phyloP scores from a whole-genome alignment of 1,140 invertebrate species.

The Hylaeus anthracinus region DNA sequence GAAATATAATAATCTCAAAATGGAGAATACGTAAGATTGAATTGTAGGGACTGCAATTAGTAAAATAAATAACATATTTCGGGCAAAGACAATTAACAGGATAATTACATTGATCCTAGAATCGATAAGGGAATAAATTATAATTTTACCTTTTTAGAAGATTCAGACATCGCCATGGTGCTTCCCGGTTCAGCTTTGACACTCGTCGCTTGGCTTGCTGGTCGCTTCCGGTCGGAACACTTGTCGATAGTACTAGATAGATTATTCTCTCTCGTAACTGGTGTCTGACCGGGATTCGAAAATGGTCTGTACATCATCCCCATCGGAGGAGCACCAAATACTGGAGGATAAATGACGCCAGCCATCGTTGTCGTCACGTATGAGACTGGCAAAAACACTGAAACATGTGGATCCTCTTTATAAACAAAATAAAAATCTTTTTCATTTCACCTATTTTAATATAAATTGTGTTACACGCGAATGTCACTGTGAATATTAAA shows the following conservation, averaged over 20 bases:
- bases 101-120: no score
- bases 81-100: no score
- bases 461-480: no score
- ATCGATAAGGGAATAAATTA: neutral
- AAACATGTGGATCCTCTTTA: no score
- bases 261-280: slow-evolving; percentile 26
- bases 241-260: slow-evolving; percentile 21
- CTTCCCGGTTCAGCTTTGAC: slow-evolving; percentile 85
- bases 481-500: no score
- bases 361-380: slow-evolving; percentile 74
- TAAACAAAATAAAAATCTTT: no score
- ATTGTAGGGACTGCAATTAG: no score
- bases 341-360: slow-evolving; percentile 82
- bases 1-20: no score
- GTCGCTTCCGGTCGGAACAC: slow-evolving; percentile 66
- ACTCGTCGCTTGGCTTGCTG: slow-evolving; percentile 83
- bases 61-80: no score
- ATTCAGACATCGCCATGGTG: slow-evolving; percentile 81
- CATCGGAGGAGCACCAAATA: slow-evolving; percentile 74
- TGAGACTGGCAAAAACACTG: slow-evolving; percentile 63
- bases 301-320: slow-evolving; percentile 80
- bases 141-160: slow-evolving; percentile 80
- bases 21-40: no score
- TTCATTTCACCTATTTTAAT: no score
- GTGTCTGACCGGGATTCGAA: slow-evolving; percentile 68